Evolutionary conservation across 2,797 vertebrate species (phyloP).

Genomic region (Halcyon leucocephala): DNA sequence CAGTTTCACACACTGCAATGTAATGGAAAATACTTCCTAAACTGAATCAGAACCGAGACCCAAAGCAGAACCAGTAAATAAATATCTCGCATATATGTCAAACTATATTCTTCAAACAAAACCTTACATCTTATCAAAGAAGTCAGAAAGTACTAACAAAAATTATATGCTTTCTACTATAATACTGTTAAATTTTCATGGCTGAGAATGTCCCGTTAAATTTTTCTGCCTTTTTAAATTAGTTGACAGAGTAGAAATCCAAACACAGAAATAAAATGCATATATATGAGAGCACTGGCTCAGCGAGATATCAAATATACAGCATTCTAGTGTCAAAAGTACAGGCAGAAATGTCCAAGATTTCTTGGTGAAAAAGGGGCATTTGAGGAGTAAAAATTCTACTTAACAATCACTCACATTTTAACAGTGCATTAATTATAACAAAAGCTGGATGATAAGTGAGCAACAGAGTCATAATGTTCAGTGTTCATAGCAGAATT

Average conservation of each 20-base stretch:
- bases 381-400: conserved; percentile 73
- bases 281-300: conserved; percentile 79
- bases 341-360: conserved; percentile 75
- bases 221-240: conserved; percentile 74
- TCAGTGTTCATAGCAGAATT: conserved; percentile 73
- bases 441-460: conserved; percentile 72
- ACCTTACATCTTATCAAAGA: conserved; percentile 78
- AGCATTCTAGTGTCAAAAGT: conserved; percentile 86
- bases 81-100: conserved; percentile 78
- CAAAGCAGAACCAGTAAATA: conserved; percentile 79
- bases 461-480: conserved; percentile 68
- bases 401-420: conserved; percentile 75
- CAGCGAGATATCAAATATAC: conserved; percentile 89
- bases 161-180: conserved; percentile 75
- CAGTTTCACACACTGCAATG: conserved; percentile 71
- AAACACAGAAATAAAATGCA: conserved; percentile 83
- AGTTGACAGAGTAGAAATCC: conserved; percentile 78
- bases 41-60: conserved; percentile 67
- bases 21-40: conserved; percentile 71
- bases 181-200: conserved; percentile 79
- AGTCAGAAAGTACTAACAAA: conserved; percentile 80
- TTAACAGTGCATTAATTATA: conserved; percentile 76
- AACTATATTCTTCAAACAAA: conserved; percentile 82
- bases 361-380: conserved; percentile 70
- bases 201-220: conserved; percentile 72